Conservation (phyloP, 92 coral and sea anemone genomes). For the Heteractis magnifica region DNA sequence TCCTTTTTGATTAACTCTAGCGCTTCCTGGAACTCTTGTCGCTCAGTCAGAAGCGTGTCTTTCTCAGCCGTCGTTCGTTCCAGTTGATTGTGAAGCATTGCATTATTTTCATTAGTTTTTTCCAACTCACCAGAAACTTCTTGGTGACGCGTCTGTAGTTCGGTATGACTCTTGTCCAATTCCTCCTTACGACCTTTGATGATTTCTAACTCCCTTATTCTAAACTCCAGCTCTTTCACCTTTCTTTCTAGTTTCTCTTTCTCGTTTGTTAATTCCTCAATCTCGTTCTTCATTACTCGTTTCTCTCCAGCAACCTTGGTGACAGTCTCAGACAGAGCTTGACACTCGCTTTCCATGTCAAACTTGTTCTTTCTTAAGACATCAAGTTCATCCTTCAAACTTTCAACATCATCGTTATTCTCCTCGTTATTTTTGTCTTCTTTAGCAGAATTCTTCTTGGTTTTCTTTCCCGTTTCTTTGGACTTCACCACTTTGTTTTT, state of each 20-base stretch:
- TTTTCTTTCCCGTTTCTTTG: slow-evolving; percentile 36
- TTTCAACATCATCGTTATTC: slow-evolving; percentile 18
- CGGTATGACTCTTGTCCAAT: slow-evolving; percentile 48
- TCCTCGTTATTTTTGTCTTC: slow-evolving; percentile 31
- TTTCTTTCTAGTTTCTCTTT: slow-evolving; percentile 47
- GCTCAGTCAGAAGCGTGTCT: slow-evolving; percentile 51
- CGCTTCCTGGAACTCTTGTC: slow-evolving; percentile 50
- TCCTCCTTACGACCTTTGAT: slow-evolving; percentile 56
- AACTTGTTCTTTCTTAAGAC: slow-evolving; percentile 53
- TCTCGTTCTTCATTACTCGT: slow-evolving; percentile 57
- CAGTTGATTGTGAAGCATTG: slow-evolving; percentile 32
- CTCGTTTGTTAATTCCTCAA: slow-evolving; percentile 57
- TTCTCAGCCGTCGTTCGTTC: slow-evolving; percentile 49
- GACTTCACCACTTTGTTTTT: slow-evolving; percentile 30
- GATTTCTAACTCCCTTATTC: slow-evolving; percentile 40
- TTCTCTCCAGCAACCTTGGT: slow-evolving; percentile 77
- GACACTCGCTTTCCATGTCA: slow-evolving; percentile 67
- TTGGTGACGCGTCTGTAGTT: slow-evolving; percentile 38
- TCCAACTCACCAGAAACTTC: slow-evolving; percentile 57
- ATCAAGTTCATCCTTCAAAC: slow-evolving; percentile 47
- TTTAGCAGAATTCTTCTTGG: slow-evolving; percentile 30
- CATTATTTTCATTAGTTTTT: slow-evolving; percentile 36
- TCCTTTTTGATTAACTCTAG: slow-evolving; percentile 58
- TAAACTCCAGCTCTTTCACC: slow-evolving; percentile 49
- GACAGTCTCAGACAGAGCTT: slow-evolving; percentile 78